Evolutionary conservation across 2,797 vertebrate species (phyloP).

Genomic region (Chromobotia macracanthus): DNA sequence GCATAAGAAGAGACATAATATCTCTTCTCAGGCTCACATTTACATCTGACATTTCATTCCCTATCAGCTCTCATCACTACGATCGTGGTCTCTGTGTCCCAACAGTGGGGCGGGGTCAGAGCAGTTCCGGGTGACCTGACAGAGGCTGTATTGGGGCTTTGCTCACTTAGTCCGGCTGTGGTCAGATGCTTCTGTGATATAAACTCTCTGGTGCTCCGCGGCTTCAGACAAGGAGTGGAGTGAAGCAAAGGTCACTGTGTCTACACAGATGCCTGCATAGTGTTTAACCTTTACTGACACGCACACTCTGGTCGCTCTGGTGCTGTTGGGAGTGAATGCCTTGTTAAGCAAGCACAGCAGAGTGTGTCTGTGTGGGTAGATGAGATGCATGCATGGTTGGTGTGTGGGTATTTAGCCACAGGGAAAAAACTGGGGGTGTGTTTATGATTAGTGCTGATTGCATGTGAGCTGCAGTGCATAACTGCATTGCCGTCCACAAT

Average conservation of each 20-base stretch:
- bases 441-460: background rate
- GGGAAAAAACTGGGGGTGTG: background rate
- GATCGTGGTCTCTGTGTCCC: background rate
- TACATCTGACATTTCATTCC: background rate
- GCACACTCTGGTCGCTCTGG: conserved; percentile 8
- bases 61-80: background rate
- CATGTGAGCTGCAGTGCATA: background rate
- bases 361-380: conserved; percentile 18
- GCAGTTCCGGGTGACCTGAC: background rate
- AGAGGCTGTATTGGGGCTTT: conserved; percentile 7
- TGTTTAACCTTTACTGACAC: conserved; percentile 35
- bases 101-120: background rate
- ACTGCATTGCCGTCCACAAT: background rate
- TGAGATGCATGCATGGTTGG: background rate
- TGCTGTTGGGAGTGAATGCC: background rate
- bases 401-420: background rate
- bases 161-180: conserved; percentile 15
- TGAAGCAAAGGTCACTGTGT: conserved; percentile 45
- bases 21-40: no score
- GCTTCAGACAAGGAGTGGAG: background rate
- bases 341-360: conserved; percentile 3
- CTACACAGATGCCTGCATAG: conserved; percentile 30
- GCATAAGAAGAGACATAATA: background rate
- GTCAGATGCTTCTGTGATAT: conserved; percentile 1
- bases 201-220: conserved; percentile 24